Conservation (phyloP, 2,888 invertebrate species). For the Caenorhabditis sp. region DNA sequence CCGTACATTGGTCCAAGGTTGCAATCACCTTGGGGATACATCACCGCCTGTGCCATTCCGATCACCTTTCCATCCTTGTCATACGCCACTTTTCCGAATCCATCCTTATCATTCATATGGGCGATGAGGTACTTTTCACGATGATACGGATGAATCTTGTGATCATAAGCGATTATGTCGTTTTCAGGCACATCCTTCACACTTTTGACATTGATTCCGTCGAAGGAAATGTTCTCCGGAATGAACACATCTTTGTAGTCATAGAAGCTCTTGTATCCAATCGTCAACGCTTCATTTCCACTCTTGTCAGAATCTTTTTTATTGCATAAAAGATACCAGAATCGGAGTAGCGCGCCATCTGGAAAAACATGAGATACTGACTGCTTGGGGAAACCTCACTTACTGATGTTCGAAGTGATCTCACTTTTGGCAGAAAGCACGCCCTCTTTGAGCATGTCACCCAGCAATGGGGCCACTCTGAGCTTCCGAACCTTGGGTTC, state of each 20-base stretch:
- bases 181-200: conserved; percentile 26
- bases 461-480: neutral
- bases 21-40: conserved; percentile 35
- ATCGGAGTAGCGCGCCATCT: too few relatives aligned
- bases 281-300: neutral
- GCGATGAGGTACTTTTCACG: conserved; percentile 34
- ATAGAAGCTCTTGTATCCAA: conserved; percentile 8
- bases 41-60: conserved; percentile 33
- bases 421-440: neutral
- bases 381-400: too few relatives aligned
- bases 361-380: neutral
- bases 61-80: conserved; percentile 21
- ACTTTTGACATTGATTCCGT: conserved; percentile 12
- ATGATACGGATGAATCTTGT: conserved; percentile 32
- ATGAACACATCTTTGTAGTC: neutral
- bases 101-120: conserved; percentile 27
- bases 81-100: conserved; percentile 35
- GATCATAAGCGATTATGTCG: conserved; percentile 35
- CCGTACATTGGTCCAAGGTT: conserved; percentile 41
- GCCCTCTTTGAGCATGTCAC: neutral
- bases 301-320: neutral
- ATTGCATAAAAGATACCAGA: conserved; percentile 11
- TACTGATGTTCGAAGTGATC: conserved; percentile 15
- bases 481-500: neutral
- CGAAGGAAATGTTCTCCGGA: neutral